These are phyloP conservation scores for Atherinomorus stipes DNA, from an alignment of 2,113 vertebrate genomes.

Conservation along the genomic window DNA sequence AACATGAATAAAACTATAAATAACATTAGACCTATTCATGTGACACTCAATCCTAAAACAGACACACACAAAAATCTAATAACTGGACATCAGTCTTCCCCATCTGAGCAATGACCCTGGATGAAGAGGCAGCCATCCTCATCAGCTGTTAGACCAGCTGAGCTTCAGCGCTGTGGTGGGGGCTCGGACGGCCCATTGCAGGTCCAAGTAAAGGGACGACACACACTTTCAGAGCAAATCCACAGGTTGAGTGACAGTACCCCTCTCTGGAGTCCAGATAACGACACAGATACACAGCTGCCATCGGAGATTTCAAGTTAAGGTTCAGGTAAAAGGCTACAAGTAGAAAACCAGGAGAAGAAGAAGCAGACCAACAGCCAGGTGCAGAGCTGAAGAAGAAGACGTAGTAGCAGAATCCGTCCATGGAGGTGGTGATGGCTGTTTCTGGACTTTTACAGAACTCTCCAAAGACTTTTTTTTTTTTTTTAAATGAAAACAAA, in stretches of 20 bases:
- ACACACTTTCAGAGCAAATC: conserved; percentile 11
- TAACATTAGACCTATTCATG: background rate
- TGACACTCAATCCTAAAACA: background rate
- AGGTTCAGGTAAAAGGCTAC: conserved; percentile 44
- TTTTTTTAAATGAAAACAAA: conserved; percentile 6
- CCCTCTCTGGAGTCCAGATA: conserved; percentile 41
- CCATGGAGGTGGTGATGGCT: conserved; percentile 46
- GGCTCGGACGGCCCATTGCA: too few relatives aligned
- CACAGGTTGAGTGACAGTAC: conserved; percentile 18
- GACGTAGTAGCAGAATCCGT: conserved; percentile 41
- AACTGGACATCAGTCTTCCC: background rate
- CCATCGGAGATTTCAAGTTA: conserved; percentile 41
- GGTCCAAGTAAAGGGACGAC: conserved; percentile 1
- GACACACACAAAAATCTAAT: too few relatives aligned
- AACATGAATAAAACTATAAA: too few relatives aligned
- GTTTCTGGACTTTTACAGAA: conserved; percentile 1
- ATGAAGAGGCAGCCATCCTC: conserved; percentile 49
- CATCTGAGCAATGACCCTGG: background rate
- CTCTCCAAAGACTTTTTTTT: background rate
- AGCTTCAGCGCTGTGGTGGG: too few relatives aligned
- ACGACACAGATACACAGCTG: conserved; percentile 55
- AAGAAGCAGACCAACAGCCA: conserved; percentile 54
- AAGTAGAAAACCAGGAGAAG: conserved; percentile 34
- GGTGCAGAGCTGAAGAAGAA: conserved; percentile 43
- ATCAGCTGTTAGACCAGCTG: conserved; percentile 8